A percentile compares a stretch with the other conserved stretches of the same genome.
Conservation (phyloP, 2,888 invertebrate species). For the Yponomeuta malinellus region DNA sequence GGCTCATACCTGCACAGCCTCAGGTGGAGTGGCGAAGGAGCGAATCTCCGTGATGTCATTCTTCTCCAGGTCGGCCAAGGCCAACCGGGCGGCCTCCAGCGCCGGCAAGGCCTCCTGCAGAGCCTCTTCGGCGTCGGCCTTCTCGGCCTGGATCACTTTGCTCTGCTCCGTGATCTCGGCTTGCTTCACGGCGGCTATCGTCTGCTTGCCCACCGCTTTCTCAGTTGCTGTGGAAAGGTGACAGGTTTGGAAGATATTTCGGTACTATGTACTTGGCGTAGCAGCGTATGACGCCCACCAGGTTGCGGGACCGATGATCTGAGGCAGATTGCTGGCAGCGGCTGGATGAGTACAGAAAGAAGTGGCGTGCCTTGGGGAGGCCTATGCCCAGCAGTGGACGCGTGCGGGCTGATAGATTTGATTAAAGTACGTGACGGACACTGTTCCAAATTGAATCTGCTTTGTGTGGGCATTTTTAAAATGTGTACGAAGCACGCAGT, state of each 20-base stretch:
- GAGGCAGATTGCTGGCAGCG: no score
- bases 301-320: no score
- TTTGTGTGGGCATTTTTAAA: no score
- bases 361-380: no score
- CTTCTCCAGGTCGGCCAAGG: conserved; percentile 89
- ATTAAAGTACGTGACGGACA: no score
- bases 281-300: no score
- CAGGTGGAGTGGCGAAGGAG: conserved; percentile 93
- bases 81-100: conserved; percentile 85
- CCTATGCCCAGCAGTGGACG: no score
- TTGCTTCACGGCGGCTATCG: conserved; percentile 86
- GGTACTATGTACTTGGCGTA: no score
- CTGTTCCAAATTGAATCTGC: no score
- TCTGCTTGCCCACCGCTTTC: conserved; percentile 85
- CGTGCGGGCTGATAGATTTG: no score
- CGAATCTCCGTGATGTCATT: conserved; percentile 94
- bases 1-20: conserved; percentile 82
- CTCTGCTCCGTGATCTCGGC: conserved; percentile 89
- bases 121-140: conserved; percentile 88
- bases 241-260: background rate
- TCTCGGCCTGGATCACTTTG: conserved; percentile 85
- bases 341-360: no score
- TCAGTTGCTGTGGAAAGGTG: conserved; percentile 67
- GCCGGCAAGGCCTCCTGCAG: conserved; percentile 90
- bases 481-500: no score